A percentile compares a stretch with the other conserved stretches of the same genome.
Conservation (phyloP, 2,797 vertebrate species). For the Monodelphis domestica region DNA sequence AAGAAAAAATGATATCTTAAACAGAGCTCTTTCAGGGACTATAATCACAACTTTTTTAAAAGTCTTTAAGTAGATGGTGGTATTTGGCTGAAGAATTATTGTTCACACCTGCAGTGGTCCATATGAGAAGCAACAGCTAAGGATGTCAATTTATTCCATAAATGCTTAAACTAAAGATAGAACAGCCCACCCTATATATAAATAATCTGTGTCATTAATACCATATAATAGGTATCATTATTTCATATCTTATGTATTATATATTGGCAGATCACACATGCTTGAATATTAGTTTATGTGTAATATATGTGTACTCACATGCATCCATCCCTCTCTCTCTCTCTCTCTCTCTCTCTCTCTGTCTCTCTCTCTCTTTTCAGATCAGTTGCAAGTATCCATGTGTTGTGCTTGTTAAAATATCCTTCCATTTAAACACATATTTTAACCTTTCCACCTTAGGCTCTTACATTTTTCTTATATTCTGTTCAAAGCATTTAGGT, state of each 20-base stretch:
- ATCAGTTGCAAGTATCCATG: slow-evolving; percentile 57
- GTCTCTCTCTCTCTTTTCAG: background rate
- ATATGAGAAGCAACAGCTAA: slow-evolving; percentile 34
- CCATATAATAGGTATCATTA: background rate
- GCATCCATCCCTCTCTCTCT: too few relatives aligned
- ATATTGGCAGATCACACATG: background rate
- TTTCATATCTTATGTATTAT: background rate
- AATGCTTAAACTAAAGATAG: slow-evolving; percentile 67
- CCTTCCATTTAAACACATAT: slow-evolving; percentile 84
- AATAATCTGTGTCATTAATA: background rate
- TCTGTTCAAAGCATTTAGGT: slow-evolving; percentile 87
- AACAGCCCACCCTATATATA: background rate
- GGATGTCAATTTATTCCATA: slow-evolving; percentile 59
- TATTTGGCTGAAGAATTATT: slow-evolving; percentile 28
- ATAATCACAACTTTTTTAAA: background rate
- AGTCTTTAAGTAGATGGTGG: background rate
- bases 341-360: too few relatives aligned
- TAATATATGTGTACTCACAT: too few relatives aligned
- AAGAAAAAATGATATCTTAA: slow-evolving; percentile 50
- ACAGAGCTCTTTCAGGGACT: slow-evolving; percentile 25
- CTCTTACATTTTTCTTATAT: slow-evolving; percentile 85
- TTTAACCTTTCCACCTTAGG: slow-evolving; percentile 86
- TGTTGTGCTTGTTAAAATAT: slow-evolving; percentile 65
- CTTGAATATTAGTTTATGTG: background rate
- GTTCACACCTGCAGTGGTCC: background rate